Evolutionary conservation across 2,113 vertebrate species (phyloP).

Genomic region (Zeus faber): DNA sequence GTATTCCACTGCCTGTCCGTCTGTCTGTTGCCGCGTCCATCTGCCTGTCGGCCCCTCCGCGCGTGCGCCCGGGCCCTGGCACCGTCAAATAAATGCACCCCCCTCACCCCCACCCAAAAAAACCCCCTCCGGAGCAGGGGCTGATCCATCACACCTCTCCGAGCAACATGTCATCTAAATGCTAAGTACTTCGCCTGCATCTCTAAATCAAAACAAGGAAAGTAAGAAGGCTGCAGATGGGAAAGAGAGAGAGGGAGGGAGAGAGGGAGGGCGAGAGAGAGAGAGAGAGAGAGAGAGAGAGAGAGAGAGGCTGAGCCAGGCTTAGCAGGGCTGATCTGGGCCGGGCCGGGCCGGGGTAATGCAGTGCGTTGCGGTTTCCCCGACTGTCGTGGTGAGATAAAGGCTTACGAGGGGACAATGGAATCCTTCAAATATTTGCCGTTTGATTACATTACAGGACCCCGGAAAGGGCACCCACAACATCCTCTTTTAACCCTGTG

Average conservation of each 20-base stretch:
- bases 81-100: no score
- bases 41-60: neutral
- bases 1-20: neutral
- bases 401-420: conserved; percentile 63
- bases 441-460: conserved; percentile 58
- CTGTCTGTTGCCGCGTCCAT: neutral
- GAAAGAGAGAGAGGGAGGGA: no score
- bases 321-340: no score
- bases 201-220: conserved; percentile 51
- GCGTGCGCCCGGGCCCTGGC: no score
- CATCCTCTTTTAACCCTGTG: conserved; percentile 5
- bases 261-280: conserved; percentile 13
- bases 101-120: no score
- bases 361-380: no score
- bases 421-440: conserved; percentile 54
- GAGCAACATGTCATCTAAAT: no score
- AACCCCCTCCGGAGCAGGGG: no score
- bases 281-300: neutral
- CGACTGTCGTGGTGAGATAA: conserved; percentile 41
- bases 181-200: neutral
- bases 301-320: no score
- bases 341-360: no score
- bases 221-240: conserved; percentile 40
- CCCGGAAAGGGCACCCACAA: conserved; percentile 34
- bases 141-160: no score